Evolutionary conservation across 2,888 invertebrate genomes (phyloP).

Genomic region (Apamea anceps): DNA sequence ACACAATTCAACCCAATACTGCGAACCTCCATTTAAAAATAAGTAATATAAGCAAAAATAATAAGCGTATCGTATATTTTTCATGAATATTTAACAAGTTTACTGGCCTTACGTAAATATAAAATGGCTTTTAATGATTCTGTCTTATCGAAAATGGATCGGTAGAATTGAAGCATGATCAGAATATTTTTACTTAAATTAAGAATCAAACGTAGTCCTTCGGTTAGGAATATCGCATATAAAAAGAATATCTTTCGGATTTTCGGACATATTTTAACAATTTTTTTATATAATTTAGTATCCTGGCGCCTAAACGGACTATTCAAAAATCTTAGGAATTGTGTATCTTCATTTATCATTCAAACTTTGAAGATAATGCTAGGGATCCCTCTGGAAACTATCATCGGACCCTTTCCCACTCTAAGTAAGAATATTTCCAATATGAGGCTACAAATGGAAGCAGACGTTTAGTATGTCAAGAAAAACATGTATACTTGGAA

Average conservation of each 20-base stretch:
- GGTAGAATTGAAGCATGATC: conserved; percentile 81
- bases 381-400: conserved; percentile 14
- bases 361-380: neutral
- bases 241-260: neutral
- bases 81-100: conserved; percentile 81
- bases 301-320: neutral
- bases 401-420: conserved; percentile 18
- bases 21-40: conserved; percentile 50
- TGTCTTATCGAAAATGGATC: conserved; percentile 79
- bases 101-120: conserved; percentile 85
- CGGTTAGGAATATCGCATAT: conserved; percentile 27
- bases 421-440: conserved; percentile 14
- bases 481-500: conserved; percentile 31
- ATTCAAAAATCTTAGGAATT: neutral
- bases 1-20: conserved; percentile 12
- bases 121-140: conserved; percentile 77
- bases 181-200: conserved; percentile 74
- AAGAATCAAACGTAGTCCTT: conserved; percentile 44
- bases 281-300: neutral
- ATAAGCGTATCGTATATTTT: conserved; percentile 63
- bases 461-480: conserved; percentile 24
- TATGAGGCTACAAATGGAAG: conserved; percentile 22
- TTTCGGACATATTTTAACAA: neutral
- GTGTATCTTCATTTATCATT: neutral
- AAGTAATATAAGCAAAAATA: conserved; percentile 65